phyloP scores from a whole-genome alignment of 2,888 invertebrate species.

The Leptopterna dolabrata region DNA sequence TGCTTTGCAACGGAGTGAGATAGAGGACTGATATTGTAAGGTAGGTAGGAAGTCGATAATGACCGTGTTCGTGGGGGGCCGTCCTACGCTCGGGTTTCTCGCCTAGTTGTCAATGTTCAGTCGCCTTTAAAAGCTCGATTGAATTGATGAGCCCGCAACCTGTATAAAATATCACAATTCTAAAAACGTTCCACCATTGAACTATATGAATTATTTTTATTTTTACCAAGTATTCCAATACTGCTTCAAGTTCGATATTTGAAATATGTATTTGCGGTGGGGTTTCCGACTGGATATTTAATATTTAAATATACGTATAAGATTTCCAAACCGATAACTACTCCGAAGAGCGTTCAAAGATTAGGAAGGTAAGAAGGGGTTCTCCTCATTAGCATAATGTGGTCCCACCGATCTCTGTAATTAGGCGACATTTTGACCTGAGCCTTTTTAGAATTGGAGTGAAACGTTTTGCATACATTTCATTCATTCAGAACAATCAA shows the following conservation, averaged over 20 bases:
- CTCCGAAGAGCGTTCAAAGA: background rate
- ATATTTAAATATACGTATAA: background rate
- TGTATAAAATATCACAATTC: background rate
- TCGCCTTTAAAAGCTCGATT: background rate
- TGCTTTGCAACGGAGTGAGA: background rate
- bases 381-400: slow-evolving; percentile 22
- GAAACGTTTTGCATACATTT: slow-evolving; percentile 46
- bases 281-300: background rate
- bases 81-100: background rate
- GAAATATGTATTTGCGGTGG: no score
- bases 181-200: no score
- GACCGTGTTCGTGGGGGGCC: background rate
- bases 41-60: background rate
- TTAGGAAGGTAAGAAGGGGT: background rate
- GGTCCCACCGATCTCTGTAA: slow-evolving; percentile 42
- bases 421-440: slow-evolving; percentile 44
- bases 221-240: no score
- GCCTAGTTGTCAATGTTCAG: background rate
- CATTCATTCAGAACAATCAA: slow-evolving; percentile 28
- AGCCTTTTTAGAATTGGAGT: slow-evolving; percentile 34
- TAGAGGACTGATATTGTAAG: background rate
- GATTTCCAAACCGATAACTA: background rate
- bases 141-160: no score
- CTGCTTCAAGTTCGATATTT: no score
- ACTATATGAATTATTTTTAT: no score